These are phyloP conservation scores for Abrostola triplasia DNA, from an alignment of 2,888 invertebrate genomes.

Conservation along the genomic window DNA sequence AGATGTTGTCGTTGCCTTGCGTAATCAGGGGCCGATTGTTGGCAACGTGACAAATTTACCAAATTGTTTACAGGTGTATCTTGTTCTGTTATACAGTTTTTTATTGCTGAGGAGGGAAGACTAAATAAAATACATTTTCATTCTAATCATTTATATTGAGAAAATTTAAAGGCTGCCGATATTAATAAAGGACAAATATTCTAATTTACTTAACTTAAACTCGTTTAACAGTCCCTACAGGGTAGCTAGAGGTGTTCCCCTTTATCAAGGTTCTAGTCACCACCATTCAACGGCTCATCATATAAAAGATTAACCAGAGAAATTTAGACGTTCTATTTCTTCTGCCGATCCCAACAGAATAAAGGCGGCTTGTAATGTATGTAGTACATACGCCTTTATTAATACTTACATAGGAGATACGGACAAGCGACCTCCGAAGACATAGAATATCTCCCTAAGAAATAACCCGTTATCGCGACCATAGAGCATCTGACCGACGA, in stretches of 20 bases:
- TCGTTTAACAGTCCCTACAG: too few species aligned
- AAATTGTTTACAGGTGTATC: slow-evolving; percentile 20
- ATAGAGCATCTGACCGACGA: slow-evolving; percentile 44
- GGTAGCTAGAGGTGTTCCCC: too few species aligned
- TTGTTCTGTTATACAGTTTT: slow-evolving; percentile 8
- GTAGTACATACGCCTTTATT: background rate
- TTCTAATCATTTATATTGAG: too few species aligned
- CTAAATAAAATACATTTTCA: too few species aligned
- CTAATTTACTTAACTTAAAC: too few species aligned
- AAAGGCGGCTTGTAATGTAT: background rate
- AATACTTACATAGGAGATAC: slow-evolving; percentile 22
- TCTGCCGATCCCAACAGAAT: background rate
- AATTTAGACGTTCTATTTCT: too few species aligned
- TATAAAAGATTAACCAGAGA: too few species aligned
- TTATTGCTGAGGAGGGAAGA: background rate
- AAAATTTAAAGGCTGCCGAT: too few species aligned
- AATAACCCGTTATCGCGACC: slow-evolving; percentile 47
- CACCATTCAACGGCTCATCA: too few species aligned
- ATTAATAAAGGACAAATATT: too few species aligned
- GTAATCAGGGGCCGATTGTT: slow-evolving; percentile 32
- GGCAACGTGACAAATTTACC: slow-evolving; percentile 36
- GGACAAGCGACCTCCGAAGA: slow-evolving; percentile 16
- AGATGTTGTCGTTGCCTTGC: slow-evolving; percentile 47
- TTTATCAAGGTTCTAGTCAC: too few species aligned
- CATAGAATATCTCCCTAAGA: slow-evolving; percentile 18